Base-by-base conservation (phyloP, 2,113 vertebrate genomes). In the Penelope pileata region DNA sequence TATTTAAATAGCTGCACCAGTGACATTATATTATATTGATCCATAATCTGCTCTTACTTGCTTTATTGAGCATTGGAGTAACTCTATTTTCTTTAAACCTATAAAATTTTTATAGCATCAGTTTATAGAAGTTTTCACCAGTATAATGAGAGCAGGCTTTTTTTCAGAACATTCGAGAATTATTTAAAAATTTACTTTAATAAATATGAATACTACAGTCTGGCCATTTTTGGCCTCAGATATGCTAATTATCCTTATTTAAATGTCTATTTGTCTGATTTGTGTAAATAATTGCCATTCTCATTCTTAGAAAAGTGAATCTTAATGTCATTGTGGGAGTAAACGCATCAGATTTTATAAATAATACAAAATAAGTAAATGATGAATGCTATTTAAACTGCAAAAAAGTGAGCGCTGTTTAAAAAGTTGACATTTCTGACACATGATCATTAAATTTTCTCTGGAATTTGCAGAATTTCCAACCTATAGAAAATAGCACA, bases 341-440 rank as follows among this genome's bases (percentile, higher is more conserved):
- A 93, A 93, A 95, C 64, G 47, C 19, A 62, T 84, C 40, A 60
- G 6, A 51, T 75, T 48, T 72, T 83, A 53, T 45, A 78, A 88
- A 50, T 74, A 86, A 83, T 78, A 68, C 59, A 91, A 88, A 63
- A 4, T 7, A 16, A 83, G 22, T 67, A 62, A 88, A 80, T 59
- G 16, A 66, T 56, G 60, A 88, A 88, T 70, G 34, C 6, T 75
- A 58, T 67, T 88, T 83, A 64, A 77, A 74, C 14, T 68, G n/a
- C 22, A 75, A 67, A 94, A 56, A 76, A 8, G 48, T 56, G 38
- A 80, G 60, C 15, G 16, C 17, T 77, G 21, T 69, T 91, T 21
- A 66, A 81, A 48, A 82, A 84, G 14, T 40, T 91, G 73, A 76
- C 56, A 66, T 87, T 92, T 93, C 83, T 23, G 93, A 72, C 18